These are phyloP conservation scores for Bolinopsis microptera DNA, from an alignment of 37 sponge, comb jelly and placozoan genomes.

Conservation along the genomic window DNA sequence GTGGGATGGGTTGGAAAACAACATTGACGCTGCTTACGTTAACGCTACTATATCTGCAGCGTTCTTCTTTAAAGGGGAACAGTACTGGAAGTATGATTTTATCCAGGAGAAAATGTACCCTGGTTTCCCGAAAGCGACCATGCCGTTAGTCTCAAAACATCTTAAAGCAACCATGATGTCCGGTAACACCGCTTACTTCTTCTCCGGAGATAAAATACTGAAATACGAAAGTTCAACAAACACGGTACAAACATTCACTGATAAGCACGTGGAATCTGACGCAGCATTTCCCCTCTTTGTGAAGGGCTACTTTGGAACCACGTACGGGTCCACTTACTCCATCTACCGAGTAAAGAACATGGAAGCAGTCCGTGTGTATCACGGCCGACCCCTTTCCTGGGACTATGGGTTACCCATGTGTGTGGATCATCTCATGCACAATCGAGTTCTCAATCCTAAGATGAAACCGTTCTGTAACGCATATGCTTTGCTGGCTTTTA, in stretches of 20 bases:
- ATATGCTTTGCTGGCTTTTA: slow-evolving; percentile 27
- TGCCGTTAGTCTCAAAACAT: not conserved
- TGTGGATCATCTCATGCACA: not conserved
- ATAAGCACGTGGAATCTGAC: not conserved
- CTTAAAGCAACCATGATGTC: not conserved
- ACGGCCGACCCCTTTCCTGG: slow-evolving; percentile 10
- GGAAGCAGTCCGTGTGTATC: not conserved
- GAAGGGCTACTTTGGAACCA: slow-evolving; percentile 5
- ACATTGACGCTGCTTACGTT: slow-evolving; percentile 17
- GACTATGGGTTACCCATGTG: slow-evolving; percentile 55
- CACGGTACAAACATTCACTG: not conserved
- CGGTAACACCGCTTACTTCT: not conserved
- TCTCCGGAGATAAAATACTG: not conserved
- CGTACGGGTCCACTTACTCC: slow-evolving; percentile 9
- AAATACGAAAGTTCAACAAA: not conserved
- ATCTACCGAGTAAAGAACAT: slow-evolving; percentile 32
- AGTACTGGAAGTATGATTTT: slow-evolving; percentile 40
- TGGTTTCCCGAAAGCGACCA: not conserved
- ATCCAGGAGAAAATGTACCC: not conserved
- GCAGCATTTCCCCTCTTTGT: slow-evolving; percentile 27
- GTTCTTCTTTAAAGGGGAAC: slow-evolving; percentile 14
- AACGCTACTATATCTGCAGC: not conserved
- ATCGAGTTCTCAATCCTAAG: not conserved
- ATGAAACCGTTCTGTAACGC: slow-evolving; percentile 3
- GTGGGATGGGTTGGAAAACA: not conserved